Conservation (phyloP, 2,888 invertebrate species). For the Vesta saturnalis region DNA sequence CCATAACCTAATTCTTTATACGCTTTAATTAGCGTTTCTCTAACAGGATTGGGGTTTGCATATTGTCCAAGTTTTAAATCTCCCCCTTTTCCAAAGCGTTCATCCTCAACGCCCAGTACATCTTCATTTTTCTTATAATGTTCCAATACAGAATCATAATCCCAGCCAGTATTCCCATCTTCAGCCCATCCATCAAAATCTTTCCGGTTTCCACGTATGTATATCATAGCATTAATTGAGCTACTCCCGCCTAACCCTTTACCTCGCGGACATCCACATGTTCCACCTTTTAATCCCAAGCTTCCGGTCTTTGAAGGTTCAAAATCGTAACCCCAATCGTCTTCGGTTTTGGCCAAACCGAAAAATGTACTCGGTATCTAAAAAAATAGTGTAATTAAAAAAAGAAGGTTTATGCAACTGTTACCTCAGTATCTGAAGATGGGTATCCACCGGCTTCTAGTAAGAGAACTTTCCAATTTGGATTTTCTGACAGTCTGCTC, state of each 20-base stretch:
- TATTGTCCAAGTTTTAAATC: too few species aligned
- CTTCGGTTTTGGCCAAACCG: too few species aligned
- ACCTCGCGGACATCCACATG: slow-evolving; percentile 61
- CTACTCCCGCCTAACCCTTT: slow-evolving; percentile 64
- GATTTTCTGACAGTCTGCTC: too few species aligned
- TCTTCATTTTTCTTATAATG: slow-evolving; percentile 74
- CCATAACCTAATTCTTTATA: slow-evolving; percentile 53
- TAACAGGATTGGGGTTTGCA: slow-evolving; percentile 19
- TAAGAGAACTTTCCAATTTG: too few species aligned
- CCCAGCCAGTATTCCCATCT: slow-evolving; percentile 82
- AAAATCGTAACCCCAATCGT: too few species aligned
- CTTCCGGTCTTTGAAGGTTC: slow-evolving; percentile 52
- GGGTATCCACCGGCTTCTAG: slow-evolving; percentile 59
- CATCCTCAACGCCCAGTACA: slow-evolving; percentile 25
- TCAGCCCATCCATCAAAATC: slow-evolving; percentile 87
- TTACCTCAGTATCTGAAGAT: slow-evolving; percentile 68
- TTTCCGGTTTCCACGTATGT: slow-evolving; percentile 74
- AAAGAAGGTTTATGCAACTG: not conserved
- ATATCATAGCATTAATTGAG: slow-evolving; percentile 62
- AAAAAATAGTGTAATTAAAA: not conserved
- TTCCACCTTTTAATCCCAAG: slow-evolving; percentile 41
- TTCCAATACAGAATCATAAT: too few species aligned
- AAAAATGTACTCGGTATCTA: slow-evolving; percentile 53
- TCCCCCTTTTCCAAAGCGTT: too few species aligned
- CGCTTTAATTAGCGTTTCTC: slow-evolving; percentile 33